phyloP scores from a whole-genome alignment of 2,797 vertebrate genomes.

The Artibeus jamaicensis region DNA sequence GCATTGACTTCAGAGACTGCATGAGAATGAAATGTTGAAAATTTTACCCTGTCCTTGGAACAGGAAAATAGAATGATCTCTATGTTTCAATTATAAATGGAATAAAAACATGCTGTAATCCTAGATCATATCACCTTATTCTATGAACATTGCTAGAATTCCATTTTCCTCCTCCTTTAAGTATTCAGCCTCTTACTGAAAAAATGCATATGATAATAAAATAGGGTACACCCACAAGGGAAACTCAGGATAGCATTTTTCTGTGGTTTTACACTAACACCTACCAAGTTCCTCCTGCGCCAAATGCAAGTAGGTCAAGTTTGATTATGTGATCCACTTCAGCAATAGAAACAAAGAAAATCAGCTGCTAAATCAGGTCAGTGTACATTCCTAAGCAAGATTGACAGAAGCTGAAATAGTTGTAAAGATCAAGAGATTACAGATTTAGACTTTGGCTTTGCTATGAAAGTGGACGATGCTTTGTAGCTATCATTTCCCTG shows the following conservation, averaged over 20 bases:
- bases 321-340: background rate
- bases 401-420: conserved; percentile 42
- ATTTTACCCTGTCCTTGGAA: background rate
- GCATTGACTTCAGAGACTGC: background rate
- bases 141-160: background rate
- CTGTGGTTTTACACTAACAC: background rate
- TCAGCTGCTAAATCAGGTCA: conserved; percentile 49
- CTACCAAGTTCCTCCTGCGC: background rate
- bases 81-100: background rate
- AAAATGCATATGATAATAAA: background rate
- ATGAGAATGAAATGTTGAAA: background rate
- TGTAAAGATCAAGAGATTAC: conserved; percentile 65
- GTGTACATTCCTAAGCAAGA: conserved; percentile 40
- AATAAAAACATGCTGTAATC: background rate
- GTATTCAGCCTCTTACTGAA: background rate
- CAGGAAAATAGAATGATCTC: background rate
- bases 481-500: background rate
- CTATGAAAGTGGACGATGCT: background rate
- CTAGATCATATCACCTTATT: background rate
- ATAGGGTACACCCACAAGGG: background rate
- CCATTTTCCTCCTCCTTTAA: background rate
- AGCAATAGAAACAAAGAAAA: conserved; percentile 25
- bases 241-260: background rate
- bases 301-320: background rate
- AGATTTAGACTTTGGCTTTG: background rate